phyloP scores from a whole-genome alignment of 2,888 invertebrate species.

The Plagodis dolabraria region DNA sequence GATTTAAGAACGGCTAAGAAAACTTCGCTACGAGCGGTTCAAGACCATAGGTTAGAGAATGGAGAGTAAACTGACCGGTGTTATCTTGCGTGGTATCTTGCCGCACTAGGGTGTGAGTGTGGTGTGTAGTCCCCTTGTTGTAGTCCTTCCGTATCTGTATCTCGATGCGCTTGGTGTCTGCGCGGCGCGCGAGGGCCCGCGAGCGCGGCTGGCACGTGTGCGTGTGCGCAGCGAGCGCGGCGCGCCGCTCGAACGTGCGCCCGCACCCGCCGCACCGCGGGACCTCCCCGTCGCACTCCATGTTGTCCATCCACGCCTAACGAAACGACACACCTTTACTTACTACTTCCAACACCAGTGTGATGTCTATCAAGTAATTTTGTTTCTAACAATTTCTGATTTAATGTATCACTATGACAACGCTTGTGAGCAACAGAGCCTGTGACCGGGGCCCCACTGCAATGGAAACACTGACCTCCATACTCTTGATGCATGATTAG shows the following conservation, averaged over 20 bases:
- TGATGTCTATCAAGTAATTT: too few species aligned
- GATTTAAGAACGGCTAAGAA: too few species aligned
- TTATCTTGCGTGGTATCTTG: neutral
- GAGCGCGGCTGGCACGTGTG: constrained; percentile 86
- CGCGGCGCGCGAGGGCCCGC: constrained; percentile 50
- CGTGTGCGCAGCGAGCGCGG: constrained; percentile 89
- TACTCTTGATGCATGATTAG: too few species aligned
- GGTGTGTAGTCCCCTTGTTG: constrained; percentile 62
- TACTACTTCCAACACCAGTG: too few species aligned
- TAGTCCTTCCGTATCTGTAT: constrained; percentile 79
- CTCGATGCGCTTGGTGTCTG: constrained; percentile 66
- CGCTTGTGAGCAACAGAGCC: too few species aligned
- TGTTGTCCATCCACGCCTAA: constrained; percentile 85
- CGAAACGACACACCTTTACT: neutral
- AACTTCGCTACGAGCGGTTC: too few species aligned
- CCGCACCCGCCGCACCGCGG: constrained; percentile 89
- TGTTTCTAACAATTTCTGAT: too few species aligned
- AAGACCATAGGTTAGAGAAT: too few species aligned
- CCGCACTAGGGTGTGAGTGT: constrained; percentile 6
- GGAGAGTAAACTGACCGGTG: constrained; percentile 4
- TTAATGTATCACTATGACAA: too few species aligned
- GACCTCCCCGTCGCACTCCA: constrained; percentile 86
- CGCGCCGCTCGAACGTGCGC: constrained; percentile 89
- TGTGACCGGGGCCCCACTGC: too few species aligned
- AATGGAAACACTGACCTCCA: too few species aligned